Evolutionary conservation across 2,113 vertebrate species (phyloP), one percentile per base, ranked within the genome.

Genomic region (Amphilophus citrinellus): DNA sequence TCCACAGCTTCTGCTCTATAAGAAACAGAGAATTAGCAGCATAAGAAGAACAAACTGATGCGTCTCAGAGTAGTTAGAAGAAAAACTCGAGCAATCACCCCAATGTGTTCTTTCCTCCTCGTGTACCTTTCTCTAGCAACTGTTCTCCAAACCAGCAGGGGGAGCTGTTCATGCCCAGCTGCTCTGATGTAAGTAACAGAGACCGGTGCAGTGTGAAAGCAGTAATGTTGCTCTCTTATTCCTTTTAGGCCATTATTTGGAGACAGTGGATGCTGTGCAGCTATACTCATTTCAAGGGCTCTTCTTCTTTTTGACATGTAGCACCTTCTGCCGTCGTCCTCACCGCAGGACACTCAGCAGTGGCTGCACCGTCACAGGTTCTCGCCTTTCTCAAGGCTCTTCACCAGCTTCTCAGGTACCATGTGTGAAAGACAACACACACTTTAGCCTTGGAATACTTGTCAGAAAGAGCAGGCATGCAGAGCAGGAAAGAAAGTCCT

Each of bases 311-410:
- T 96, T 97, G 95, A 95, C 95, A 93, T 91, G 85, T 95, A 99
- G 98, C 96, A 97, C 94, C 97, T 98, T 87, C 95, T 97, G 92
- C 97, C 97, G 2, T 96, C 97, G 17, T 96, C 96, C 90, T 97
- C 97, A 71, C 97, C 95, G 87, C 97, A 97, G 94, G 97, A 98
- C 27, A 97, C 97, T 77, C 98, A 98, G 95, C 97, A 97, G 93
- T 99, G 98, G 98, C 97, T 99, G 56, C 96, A 97, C 83, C 97
- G 93, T 56, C 97, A 98, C 92, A 94, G 98, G 87, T 99, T 99
- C 96, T 97, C 97, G 4, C 96, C 97, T 86, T 98, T 97, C 95
- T 98, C 97, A 92, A 95, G 97, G 90, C 96, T 98, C 91, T 98
- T 99, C 78, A 96, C 96, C 93, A 97, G 96, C 93, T 99, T 99